A percentile compares a stretch with the other conserved stretches of the same genome.
Evolutionary conservation across 1,140 invertebrate species (phyloP).

Genomic region (Trichogramma pretiosum): DNA sequence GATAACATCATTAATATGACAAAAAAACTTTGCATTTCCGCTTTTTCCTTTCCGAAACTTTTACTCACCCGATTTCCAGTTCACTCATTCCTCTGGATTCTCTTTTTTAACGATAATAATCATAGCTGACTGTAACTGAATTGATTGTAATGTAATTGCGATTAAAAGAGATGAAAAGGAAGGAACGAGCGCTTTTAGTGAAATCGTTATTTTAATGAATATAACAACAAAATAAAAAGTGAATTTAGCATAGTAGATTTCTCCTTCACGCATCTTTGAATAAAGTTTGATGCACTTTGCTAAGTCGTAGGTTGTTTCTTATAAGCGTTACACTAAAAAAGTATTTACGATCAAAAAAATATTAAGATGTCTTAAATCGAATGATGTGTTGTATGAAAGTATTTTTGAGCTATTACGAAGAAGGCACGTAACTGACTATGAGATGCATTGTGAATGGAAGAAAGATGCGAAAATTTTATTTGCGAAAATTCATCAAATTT

Average conservation of each 20-base stretch:
- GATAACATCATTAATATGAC: slow-evolving; percentile 3
- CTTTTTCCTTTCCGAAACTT: slow-evolving; percentile 25
- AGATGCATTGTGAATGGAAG: slow-evolving; percentile 1
- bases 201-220: slow-evolving; percentile 19
- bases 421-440: too few relatives aligned
- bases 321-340: too few relatives aligned
- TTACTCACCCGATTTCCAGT: slow-evolving; percentile 19
- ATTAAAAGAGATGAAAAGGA: slow-evolving; percentile 9
- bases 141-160: too few relatives aligned
- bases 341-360: too few relatives aligned
- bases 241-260: slow-evolving; percentile 33
- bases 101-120: slow-evolving; percentile 14
- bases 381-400: neutral
- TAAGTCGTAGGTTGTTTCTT: slow-evolving; percentile 5
- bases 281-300: slow-evolving; percentile 34
- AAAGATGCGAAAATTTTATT: slow-evolving; percentile 8
- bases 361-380: too few relatives aligned
- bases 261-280: slow-evolving; percentile 38
- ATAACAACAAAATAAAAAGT: slow-evolving; percentile 17
- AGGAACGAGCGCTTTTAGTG: slow-evolving; percentile 19
- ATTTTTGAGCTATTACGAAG: neutral
- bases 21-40: slow-evolving; percentile 22
- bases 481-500: slow-evolving; percentile 33
- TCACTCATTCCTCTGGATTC: slow-evolving; percentile 13
- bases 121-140: too few relatives aligned